Percentiles rank a stretch among this genome's conserved stretches.
phyloP scores from a whole-genome alignment of 2,888 invertebrate genomes.

The Synergus itoensis region DNA sequence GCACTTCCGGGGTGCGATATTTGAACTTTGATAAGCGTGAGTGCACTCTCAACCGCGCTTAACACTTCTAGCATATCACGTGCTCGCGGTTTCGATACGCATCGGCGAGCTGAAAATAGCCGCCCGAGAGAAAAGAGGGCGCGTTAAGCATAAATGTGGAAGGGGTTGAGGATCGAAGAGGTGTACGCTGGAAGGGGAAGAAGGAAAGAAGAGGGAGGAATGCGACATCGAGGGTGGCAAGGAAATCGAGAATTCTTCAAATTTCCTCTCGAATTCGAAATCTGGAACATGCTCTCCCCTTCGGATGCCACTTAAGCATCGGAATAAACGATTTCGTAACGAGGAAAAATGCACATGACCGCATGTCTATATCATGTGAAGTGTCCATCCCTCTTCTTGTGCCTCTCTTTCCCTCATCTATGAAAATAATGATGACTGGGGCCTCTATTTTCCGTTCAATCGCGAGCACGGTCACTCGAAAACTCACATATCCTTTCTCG shows the following conservation, averaged over 20 bases:
- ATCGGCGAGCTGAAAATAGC: slow-evolving; percentile 45
- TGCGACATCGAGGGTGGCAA: slow-evolving; percentile 39
- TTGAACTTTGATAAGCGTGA: slow-evolving; percentile 41
- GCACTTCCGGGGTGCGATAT: slow-evolving; percentile 30
- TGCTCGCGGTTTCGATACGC: slow-evolving; percentile 40
- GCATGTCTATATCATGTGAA: not conserved
- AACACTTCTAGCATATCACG: slow-evolving; percentile 57
- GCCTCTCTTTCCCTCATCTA: not conserved
- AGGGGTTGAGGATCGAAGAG: slow-evolving; percentile 8
- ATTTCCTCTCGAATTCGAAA: slow-evolving; percentile 54
- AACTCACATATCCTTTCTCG: slow-evolving; percentile 55
- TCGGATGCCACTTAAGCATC: not conserved
- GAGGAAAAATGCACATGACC: slow-evolving; percentile 3
- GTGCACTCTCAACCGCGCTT: slow-evolving; percentile 39
- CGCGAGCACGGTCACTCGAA: slow-evolving; percentile 53
- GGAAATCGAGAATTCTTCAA: slow-evolving; percentile 55
- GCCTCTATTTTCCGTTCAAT: not conserved
- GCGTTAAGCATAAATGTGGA: slow-evolving; percentile 8
- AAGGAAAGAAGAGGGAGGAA: slow-evolving; percentile 9
- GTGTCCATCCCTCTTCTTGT: slow-evolving; percentile 1
- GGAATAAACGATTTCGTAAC: not conserved
- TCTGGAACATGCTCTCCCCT: slow-evolving; percentile 41
- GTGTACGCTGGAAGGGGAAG: slow-evolving; percentile 13
- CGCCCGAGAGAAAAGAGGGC: slow-evolving; percentile 33
- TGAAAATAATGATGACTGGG: not conserved